Conservation (phyloP, 2,113 vertebrate genomes). For the Camarhynchus parvulus region DNA sequence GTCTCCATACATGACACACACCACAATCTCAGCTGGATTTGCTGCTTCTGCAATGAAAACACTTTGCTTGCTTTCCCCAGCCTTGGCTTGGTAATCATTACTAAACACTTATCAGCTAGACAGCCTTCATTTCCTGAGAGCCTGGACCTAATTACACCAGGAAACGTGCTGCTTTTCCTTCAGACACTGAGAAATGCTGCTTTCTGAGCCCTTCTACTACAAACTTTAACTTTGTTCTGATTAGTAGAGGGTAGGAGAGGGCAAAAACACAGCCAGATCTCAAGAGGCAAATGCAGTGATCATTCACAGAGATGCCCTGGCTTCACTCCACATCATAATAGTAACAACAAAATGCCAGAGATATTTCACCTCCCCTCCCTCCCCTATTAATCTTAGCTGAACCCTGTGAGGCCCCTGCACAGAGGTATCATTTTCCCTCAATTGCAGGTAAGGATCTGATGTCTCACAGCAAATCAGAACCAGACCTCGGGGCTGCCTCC, state of each 20-base stretch:
- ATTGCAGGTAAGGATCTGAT: slow-evolving; percentile 12
- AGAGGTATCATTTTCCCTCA: slow-evolving; percentile 19
- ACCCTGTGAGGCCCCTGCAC: background rate
- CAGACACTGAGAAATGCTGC: background rate
- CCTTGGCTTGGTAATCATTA: slow-evolving; percentile 32
- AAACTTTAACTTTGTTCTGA: background rate
- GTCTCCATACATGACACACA: slow-evolving; percentile 24
- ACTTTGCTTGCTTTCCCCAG: background rate
- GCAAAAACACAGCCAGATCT: background rate
- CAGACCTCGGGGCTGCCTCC: background rate
- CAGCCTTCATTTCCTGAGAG: slow-evolving; percentile 60
- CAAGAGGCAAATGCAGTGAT: background rate
- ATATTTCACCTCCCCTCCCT: background rate
- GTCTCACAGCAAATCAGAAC: slow-evolving; percentile 34
- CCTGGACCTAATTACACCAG: slow-evolving; percentile 62
- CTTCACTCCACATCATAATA: background rate
- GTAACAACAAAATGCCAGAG: background rate
- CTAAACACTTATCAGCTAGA: slow-evolving; percentile 61
- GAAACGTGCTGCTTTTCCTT: background rate
- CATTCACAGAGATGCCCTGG: background rate
- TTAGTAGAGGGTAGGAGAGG: background rate
- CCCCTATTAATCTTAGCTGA: background rate
- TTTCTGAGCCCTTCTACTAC: background rate
- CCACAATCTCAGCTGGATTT: slow-evolving; percentile 33
- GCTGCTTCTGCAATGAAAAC: slow-evolving; percentile 58